Conservation (phyloP, 2,888 invertebrate species). For the Lymantria dispar region DNA sequence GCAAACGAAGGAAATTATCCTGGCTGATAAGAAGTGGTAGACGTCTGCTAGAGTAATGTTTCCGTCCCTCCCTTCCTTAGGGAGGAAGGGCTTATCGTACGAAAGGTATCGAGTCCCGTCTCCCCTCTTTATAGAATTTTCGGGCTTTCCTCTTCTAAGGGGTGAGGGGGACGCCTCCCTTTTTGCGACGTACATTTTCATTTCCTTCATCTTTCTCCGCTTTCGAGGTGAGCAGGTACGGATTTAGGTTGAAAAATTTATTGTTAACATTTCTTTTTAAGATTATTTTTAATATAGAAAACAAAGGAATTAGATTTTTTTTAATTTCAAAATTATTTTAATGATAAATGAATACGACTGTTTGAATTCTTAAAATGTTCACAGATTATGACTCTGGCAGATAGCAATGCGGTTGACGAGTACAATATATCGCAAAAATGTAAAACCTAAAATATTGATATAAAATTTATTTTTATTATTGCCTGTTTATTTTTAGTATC, state of each 20-base stretch:
- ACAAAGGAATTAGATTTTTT: too few relatives aligned
- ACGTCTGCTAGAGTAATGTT: constrained; percentile 76
- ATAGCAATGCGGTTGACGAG: too few relatives aligned
- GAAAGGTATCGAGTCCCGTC: constrained; percentile 68
- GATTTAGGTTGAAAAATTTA: constrained; percentile 31
- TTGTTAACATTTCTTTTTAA: neutral
- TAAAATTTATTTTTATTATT: too few relatives aligned
- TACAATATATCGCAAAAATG: too few relatives aligned
- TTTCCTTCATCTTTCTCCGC: constrained; percentile 82
- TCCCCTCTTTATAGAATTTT: constrained; percentile 80
- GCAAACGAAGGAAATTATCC: constrained; percentile 67
- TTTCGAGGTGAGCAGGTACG: constrained; percentile 59
- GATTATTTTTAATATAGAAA: neutral
- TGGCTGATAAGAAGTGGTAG: constrained; percentile 72
- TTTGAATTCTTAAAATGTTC: too few relatives aligned
- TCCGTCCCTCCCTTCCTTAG: constrained; percentile 44
- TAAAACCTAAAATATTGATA: too few relatives aligned
- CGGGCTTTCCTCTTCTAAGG: constrained; percentile 56
- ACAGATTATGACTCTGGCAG: too few relatives aligned
- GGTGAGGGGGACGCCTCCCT: constrained; percentile 57
- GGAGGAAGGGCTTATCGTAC: constrained; percentile 72
- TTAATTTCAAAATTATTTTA: too few relatives aligned
- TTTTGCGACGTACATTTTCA: constrained; percentile 82
- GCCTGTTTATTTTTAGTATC: too few relatives aligned
- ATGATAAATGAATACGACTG: too few relatives aligned